These are phyloP conservation scores for Tetraodon nigroviridis DNA, from an alignment of 2,113 vertebrate species.

Conservation along the genomic window DNA sequence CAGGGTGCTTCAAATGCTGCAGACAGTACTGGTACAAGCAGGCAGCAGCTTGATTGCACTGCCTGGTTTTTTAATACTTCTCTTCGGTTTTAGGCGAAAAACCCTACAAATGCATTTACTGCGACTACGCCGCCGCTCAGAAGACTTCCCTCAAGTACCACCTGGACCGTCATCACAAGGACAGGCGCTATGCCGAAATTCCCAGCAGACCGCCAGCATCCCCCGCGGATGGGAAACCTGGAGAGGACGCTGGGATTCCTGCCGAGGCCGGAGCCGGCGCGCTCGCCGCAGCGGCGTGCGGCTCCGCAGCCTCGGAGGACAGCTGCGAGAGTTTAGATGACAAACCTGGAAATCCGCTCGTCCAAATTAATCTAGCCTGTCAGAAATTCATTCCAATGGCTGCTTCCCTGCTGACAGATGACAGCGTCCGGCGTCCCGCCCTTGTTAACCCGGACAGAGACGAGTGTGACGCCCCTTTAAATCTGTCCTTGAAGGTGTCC, in stretches of 20 bases:
- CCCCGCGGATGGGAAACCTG: slow-evolving; percentile 35
- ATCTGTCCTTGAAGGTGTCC: slow-evolving; percentile 77
- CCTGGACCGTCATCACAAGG: slow-evolving; percentile 90
- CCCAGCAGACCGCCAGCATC: slow-evolving; percentile 51
- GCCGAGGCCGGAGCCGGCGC: slow-evolving; percentile 56
- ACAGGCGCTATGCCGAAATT: slow-evolving; percentile 72
- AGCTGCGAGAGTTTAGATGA: slow-evolving; percentile 5
- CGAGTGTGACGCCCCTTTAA: slow-evolving; percentile 76
- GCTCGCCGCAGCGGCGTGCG: not conserved
- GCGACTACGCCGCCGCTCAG: slow-evolving; percentile 94
- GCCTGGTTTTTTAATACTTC: not conserved
- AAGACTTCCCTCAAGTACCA: slow-evolving; percentile 96
- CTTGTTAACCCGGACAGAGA: slow-evolving; percentile 57
- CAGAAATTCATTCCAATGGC: slow-evolving; percentile 24
- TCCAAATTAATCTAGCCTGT: slow-evolving; percentile 31
- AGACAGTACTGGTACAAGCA: not conserved
- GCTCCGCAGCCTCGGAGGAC: slow-evolving; percentile 23
- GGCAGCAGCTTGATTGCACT: no score
- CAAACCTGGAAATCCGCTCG: slow-evolving; percentile 23
- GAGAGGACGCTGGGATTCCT: slow-evolving; percentile 31
- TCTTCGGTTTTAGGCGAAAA: slow-evolving; percentile 85
- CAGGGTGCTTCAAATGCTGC: no score
- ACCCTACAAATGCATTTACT: slow-evolving; percentile 93
- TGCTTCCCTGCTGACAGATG: slow-evolving; percentile 27
- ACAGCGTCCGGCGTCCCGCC: slow-evolving; percentile 23